A percentile compares a stretch with the other conserved stretches of the same genome.
Conservation (phyloP, 2,797 vertebrate species). For the Delichon dasypus region DNA sequence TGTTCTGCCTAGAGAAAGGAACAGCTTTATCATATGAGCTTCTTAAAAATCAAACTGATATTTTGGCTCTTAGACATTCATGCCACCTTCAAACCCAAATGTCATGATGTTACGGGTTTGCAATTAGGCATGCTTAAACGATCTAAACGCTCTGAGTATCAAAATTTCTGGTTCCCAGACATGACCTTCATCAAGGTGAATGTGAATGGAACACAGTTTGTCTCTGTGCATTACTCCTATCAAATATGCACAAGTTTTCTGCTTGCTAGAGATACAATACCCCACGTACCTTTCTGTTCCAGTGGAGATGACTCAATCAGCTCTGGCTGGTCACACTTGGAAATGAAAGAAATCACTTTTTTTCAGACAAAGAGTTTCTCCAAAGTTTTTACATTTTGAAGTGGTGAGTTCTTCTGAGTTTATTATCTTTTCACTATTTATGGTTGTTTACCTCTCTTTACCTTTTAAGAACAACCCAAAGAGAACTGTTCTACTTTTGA, state of each 20-base stretch:
- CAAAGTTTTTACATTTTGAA: not conserved
- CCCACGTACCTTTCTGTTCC: not conserved
- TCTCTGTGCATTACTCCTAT: not conserved
- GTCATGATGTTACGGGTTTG: not conserved
- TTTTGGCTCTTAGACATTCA: not conserved
- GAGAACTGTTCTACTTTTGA: not conserved
- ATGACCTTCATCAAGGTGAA: not conserved
- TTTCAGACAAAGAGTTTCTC: not conserved
- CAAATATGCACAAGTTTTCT: not conserved
- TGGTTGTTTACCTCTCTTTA: not conserved
- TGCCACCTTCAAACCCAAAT: not conserved
- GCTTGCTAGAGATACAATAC: not conserved
- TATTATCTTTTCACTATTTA: not conserved
- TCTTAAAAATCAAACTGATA: not conserved
- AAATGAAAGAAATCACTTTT: not conserved
- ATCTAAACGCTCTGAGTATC: not conserved
- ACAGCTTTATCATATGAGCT: not conserved
- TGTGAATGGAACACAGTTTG: not conserved
- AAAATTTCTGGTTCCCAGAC: not conserved
- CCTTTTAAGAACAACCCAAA: not conserved
- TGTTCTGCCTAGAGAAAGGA: not conserved
- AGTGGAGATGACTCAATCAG: not conserved
- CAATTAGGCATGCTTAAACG: not conserved
- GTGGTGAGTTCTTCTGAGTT: not conserved
- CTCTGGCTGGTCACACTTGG: not conserved